Evolutionary conservation across 2,113 vertebrate species (phyloP), one percentile per base, ranked within the genome.

Genomic region (Gyps fulvus): DNA sequence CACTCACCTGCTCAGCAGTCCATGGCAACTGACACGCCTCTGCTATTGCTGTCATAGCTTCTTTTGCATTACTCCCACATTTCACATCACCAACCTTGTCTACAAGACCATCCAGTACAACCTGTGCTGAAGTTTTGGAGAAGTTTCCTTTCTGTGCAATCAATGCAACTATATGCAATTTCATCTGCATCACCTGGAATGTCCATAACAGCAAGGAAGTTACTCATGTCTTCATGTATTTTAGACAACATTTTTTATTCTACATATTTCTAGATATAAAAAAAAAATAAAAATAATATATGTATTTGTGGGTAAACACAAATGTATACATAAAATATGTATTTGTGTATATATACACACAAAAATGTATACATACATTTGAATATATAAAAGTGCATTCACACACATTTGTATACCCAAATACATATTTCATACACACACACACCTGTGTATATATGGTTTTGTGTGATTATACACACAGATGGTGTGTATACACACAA

Each of bases 61-160:
- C 99, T 96, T 99, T 99, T 70, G 99, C 99, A 26, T 99, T 99
- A 66, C 95, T 99, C 6, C 99, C 99, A 97, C 99, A 99, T 96
- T 99, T 99, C 84, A 99, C 96, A 91, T 99, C 99, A 61, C 99
- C 99, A 18, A 99, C 98, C 91, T 99, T 99, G 89, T 99, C 99
- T 80, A 99, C 99, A 87, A 99, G 98, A 10, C 99, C 99, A 83
- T 99, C 99, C 95, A 99, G 89, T 47, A 99, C 99, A 72, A 99
- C 97, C 5, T 98, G 97, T 31, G 99, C 99, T 9, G 99, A 99
- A 6, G 99, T 99, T 98, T 99, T 99, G 27, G 99, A 99, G 97
- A 99, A 99, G 79, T 98, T 98, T 70, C 99, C 99, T 58, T 99
- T 99, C 97, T 99, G 98, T 77, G 99, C 99, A 52, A 99, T 95